Evolutionary conservation across 2,888 invertebrate genomes (phyloP).

Genomic region (Argyresthia albistria): DNA sequence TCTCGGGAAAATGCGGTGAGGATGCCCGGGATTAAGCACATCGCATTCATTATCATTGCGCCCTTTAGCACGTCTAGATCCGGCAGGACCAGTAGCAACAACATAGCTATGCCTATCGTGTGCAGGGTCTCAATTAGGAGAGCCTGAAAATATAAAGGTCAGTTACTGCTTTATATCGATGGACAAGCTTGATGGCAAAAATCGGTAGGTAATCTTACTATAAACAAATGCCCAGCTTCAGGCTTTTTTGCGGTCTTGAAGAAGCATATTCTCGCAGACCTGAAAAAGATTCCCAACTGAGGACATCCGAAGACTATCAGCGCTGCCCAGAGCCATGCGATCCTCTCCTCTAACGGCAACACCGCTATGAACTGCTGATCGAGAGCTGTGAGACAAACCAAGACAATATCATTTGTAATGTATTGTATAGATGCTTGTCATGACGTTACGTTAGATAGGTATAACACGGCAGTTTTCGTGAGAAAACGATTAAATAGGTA

Average conservation of each 20-base stretch:
- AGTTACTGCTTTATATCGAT: background rate
- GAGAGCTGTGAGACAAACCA: conserved; percentile 46
- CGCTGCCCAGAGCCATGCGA: conserved; percentile 86
- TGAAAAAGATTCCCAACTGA: conserved; percentile 81
- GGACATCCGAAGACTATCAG: conserved; percentile 83
- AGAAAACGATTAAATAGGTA: too few relatives aligned
- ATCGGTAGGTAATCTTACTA: conserved; percentile 47
- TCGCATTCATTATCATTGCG: conserved; percentile 87
- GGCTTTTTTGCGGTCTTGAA: conserved; percentile 80
- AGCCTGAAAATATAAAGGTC: conserved; percentile 42
- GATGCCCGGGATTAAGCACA: conserved; percentile 86
- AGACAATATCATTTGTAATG: too few relatives aligned
- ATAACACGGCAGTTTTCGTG: too few relatives aligned
- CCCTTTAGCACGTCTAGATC: conserved; percentile 86
- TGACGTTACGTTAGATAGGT: too few relatives aligned
- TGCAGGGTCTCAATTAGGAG: conserved; percentile 84
- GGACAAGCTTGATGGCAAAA: background rate
- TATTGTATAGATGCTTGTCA: too few relatives aligned
- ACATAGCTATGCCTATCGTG: conserved; percentile 81
- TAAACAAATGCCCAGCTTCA: conserved; percentile 59
- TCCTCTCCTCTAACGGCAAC: conserved; percentile 75
- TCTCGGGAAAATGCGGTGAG: conserved; percentile 73
- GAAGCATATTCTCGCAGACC: conserved; percentile 78
- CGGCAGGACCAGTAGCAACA: conserved; percentile 84
- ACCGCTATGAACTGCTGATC: conserved; percentile 75